These are phyloP conservation scores for Phortica magna DNA, from an alignment of 2,888 invertebrate genomes.

Conservation along the genomic window DNA sequence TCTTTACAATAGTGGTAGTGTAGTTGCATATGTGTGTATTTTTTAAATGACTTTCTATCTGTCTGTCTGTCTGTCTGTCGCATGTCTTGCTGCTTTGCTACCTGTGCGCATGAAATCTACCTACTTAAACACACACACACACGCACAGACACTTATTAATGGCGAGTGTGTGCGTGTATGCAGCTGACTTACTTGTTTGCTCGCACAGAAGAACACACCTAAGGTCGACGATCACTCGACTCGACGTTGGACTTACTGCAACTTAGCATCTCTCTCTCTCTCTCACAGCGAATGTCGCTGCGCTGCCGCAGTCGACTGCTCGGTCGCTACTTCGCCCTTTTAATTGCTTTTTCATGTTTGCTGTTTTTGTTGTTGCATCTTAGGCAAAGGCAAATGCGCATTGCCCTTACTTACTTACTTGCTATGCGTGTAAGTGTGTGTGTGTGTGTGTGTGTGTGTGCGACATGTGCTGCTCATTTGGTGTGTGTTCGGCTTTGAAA, in stretches of 20 bases:
- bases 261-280: too few species aligned
- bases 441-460: conserved; percentile 45
- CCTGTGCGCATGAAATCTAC: conserved; percentile 47
- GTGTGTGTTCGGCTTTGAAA: conserved; percentile 61
- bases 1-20: too few species aligned
- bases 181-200: too few species aligned
- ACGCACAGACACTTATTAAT: too few species aligned
- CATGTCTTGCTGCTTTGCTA: not conserved
- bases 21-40: not conserved
- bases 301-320: conserved; percentile 20
- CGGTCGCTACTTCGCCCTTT: not conserved
- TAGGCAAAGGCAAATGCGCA: conserved; percentile 4
- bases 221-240: not conserved
- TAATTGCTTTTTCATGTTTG: conserved; percentile 1
- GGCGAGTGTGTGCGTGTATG: too few species aligned
- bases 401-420: not conserved
- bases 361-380: not conserved
- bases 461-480: conserved; percentile 67
- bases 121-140: conserved; percentile 54
- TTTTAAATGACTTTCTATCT: not conserved
- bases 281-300: not conserved
- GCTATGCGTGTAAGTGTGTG: not conserved
- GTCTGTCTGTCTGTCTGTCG: not conserved
- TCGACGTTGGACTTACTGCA: too few species aligned
- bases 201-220: conserved; percentile 34